These are phyloP conservation scores for Sminthurides bifidus DNA, from an alignment of 1,140 invertebrate genomes.

Conservation along the genomic window DNA sequence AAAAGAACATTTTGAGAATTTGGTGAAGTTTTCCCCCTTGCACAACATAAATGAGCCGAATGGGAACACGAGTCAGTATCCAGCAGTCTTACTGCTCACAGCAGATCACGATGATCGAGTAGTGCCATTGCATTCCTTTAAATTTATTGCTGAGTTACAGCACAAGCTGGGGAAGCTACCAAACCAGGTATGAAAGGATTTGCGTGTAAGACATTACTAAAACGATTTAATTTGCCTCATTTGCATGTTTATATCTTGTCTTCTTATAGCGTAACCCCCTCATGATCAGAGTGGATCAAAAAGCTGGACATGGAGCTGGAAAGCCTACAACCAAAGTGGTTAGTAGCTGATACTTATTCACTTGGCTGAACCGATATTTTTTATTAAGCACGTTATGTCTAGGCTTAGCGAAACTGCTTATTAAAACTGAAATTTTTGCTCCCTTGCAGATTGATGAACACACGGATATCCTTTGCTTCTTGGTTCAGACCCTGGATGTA, in stretches of 20 bases:
- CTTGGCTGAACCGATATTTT: neutral
- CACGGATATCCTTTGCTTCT: conserved; percentile 75
- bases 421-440: conserved; percentile 27
- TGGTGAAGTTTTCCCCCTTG: conserved; percentile 86
- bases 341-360: conserved; percentile 4
- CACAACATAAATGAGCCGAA: conserved; percentile 74
- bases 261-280: conserved; percentile 68
- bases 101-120: conserved; percentile 93
- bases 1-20: conserved; percentile 69
- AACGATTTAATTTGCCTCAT: conserved; percentile 1
- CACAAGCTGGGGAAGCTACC: conserved; percentile 50
- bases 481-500: conserved; percentile 63
- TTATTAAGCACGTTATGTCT: conserved; percentile 7
- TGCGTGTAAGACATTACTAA: conserved; percentile 1
- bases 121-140: conserved; percentile 87
- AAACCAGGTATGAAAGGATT: conserved; percentile 39
- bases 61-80: conserved; percentile 55
- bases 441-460: conserved; percentile 71
- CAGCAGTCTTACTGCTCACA: conserved; percentile 76
- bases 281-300: conserved; percentile 78
- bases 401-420: conserved; percentile 13
- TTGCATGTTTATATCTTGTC: conserved; percentile 27
- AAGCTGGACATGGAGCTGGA: conserved; percentile 89
- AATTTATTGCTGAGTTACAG: conserved; percentile 86
- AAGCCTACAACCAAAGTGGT: conserved; percentile 43